These are phyloP conservation scores for Sminthurides bifidus DNA, from an alignment of 1,140 invertebrate species.

Conservation along the genomic window DNA sequence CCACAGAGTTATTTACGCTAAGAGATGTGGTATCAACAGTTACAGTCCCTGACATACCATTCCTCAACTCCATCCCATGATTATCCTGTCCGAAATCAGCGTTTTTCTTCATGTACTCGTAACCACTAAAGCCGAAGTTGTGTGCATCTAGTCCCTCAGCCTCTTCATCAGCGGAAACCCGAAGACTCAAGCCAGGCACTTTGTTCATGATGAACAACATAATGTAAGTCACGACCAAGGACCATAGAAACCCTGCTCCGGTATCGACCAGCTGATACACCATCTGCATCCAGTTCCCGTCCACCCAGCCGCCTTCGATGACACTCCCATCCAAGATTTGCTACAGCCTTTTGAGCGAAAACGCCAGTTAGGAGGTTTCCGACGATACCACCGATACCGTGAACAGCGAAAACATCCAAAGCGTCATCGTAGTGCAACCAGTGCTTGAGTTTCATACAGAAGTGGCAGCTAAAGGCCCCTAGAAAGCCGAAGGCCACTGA, in stretches of 20 bases:
- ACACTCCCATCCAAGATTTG: slow-evolving; percentile 9
- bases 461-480: slow-evolving; percentile 26
- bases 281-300: slow-evolving; percentile 31
- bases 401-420: slow-evolving; percentile 30
- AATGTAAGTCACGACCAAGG: slow-evolving; percentile 23
- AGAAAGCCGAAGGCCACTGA: slow-evolving; percentile 24
- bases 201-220: slow-evolving; percentile 29
- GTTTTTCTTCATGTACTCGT: slow-evolving; percentile 28
- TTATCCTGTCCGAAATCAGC: too few species aligned
- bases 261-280: slow-evolving; percentile 24
- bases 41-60: too few species aligned
- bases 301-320: slow-evolving; percentile 20
- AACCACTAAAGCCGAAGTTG: slow-evolving; percentile 25
- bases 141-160: slow-evolving; percentile 19
- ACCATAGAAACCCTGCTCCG: slow-evolving; percentile 20
- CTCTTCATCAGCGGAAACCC: slow-evolving; percentile 16
- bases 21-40: too few species aligned
- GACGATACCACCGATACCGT: slow-evolving; percentile 29
- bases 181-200: slow-evolving; percentile 26
- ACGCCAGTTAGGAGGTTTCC: slow-evolving; percentile 27
- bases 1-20: too few species aligned
- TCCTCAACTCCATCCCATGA: too few species aligned
- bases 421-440: slow-evolving; percentile 28
- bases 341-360: slow-evolving; percentile 27
- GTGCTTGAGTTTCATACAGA: slow-evolving; percentile 26